These are phyloP conservation scores for Andrena camellia DNA, from an alignment of 2,888 invertebrate genomes.

Conservation along the genomic window DNA sequence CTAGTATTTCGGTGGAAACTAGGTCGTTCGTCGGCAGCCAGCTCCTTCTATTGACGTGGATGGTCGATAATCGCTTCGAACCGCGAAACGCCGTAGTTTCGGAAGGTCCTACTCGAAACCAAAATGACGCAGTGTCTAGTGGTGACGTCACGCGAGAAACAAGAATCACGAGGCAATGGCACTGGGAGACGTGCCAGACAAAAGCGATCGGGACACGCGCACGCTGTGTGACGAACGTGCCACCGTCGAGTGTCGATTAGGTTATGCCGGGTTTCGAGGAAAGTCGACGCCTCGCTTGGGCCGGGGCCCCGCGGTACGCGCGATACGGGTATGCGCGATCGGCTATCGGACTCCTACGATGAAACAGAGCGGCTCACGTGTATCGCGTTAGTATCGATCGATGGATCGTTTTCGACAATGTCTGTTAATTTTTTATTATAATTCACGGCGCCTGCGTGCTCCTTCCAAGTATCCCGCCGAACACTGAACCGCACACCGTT, in stretches of 20 bases:
- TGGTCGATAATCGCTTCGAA: constrained; percentile 44
- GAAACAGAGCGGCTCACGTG: constrained; percentile 34
- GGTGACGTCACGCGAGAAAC: constrained; percentile 1
- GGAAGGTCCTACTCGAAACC: constrained; percentile 2
- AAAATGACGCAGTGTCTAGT: constrained; percentile 4
- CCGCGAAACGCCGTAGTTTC: neutral
- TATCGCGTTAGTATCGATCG: constrained; percentile 27
- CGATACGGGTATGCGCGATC: constrained; percentile 39
- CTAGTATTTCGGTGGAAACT: constrained; percentile 49
- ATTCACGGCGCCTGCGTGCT: constrained; percentile 14
- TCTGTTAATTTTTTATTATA: constrained; percentile 31
- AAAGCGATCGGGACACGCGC: neutral
- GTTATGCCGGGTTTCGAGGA: constrained; percentile 14
- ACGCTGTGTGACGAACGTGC: neutral
- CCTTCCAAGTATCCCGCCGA: constrained; percentile 11
- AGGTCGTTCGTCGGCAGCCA: constrained; percentile 47
- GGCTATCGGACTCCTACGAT: constrained; percentile 6
- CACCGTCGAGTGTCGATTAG: neutral
- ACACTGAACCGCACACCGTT: neutral
- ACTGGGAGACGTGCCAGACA: neutral
- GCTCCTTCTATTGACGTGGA: constrained; percentile 1
- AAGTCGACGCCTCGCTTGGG: neutral
- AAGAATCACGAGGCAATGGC: neutral
- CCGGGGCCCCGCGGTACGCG: constrained; percentile 3
- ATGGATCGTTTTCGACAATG: constrained; percentile 46